Evolutionary conservation across 2,113 vertebrate genomes (phyloP).

Genomic region (Rhagologus leucostigma): DNA sequence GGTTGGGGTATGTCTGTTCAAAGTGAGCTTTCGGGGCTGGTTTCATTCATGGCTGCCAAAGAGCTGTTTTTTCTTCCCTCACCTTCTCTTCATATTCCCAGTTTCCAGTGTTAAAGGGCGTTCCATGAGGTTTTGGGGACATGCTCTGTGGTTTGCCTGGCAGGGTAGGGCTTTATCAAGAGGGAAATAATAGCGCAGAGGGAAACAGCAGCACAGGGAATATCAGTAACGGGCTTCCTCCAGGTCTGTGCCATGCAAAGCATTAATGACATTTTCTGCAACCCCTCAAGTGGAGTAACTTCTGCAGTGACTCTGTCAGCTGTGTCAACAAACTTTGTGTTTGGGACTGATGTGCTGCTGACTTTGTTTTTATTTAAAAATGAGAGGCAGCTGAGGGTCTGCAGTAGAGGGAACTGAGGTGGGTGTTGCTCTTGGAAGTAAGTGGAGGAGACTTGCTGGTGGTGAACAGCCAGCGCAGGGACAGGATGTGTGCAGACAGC

Average conservation of each 20-base stretch:
- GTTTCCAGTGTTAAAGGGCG: not conserved
- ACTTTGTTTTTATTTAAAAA: not conserved
- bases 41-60: not conserved
- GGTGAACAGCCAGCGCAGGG: not conserved
- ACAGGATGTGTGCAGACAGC: not conserved
- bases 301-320: not conserved
- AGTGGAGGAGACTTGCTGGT: not conserved
- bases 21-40: not conserved
- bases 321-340: not conserved
- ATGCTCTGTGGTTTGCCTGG: not conserved
- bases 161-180: not conserved
- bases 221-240: not conserved
- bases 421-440: not conserved
- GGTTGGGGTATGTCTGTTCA: not conserved
- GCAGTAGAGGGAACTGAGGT: not conserved
- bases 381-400: not conserved
- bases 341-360: not conserved
- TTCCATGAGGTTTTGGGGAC: not conserved
- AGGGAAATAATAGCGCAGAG: not conserved
- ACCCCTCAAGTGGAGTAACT: not conserved
- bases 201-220: not conserved
- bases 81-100: rapidly evolving
- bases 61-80: not conserved
- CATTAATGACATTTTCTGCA: not conserved
- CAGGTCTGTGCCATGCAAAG: not conserved